Percentiles rank a stretch among this genome's conserved stretches.
These are phyloP conservation scores for Lithobates sylvaticus DNA, from an alignment of 2,797 vertebrate species.

Conservation along the genomic window DNA sequence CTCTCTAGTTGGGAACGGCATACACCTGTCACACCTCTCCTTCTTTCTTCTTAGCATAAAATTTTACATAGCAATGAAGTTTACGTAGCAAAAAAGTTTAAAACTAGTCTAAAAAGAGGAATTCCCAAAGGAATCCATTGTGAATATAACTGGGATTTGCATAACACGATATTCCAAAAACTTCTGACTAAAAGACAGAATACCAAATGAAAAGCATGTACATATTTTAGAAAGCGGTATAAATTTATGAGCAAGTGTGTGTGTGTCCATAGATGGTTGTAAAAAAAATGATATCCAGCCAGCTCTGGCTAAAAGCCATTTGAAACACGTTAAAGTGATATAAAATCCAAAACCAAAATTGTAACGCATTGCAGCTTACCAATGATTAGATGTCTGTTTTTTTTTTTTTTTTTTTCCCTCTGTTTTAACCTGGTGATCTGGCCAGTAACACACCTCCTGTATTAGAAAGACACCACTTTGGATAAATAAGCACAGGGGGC, in stretches of 20 bases:
- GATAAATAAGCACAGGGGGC: no score
- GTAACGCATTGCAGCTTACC: no score
- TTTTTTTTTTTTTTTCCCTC: no score
- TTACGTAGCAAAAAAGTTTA: slow-evolving; percentile 12
- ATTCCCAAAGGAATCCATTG: slow-evolving; percentile 40
- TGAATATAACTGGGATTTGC: slow-evolving; percentile 24
- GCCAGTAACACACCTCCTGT: no score
- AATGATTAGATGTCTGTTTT: no score
- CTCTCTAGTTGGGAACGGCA: slow-evolving; percentile 45
- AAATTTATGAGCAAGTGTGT: background rate
- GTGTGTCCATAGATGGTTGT: slow-evolving; percentile 1
- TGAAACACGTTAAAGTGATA: background rate
- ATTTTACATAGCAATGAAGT: slow-evolving; percentile 35
- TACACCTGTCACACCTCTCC: slow-evolving; percentile 48
- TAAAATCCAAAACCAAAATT: no score
- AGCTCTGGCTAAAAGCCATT: background rate
- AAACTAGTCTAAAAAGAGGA: slow-evolving; percentile 47
- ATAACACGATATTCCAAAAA: slow-evolving; percentile 43
- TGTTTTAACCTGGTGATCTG: no score
- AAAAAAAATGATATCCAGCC: background rate
- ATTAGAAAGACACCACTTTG: no score
- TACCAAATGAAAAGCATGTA: slow-evolving; percentile 36
- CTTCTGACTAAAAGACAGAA: slow-evolving; percentile 20
- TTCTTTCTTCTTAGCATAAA: slow-evolving; percentile 35
- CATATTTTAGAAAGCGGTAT: slow-evolving; percentile 39